A percentile compares a stretch with the other conserved stretches of the same genome.
These are phyloP conservation scores for Conger conger DNA, from an alignment of 2,113 vertebrate genomes.

Conservation along the genomic window DNA sequence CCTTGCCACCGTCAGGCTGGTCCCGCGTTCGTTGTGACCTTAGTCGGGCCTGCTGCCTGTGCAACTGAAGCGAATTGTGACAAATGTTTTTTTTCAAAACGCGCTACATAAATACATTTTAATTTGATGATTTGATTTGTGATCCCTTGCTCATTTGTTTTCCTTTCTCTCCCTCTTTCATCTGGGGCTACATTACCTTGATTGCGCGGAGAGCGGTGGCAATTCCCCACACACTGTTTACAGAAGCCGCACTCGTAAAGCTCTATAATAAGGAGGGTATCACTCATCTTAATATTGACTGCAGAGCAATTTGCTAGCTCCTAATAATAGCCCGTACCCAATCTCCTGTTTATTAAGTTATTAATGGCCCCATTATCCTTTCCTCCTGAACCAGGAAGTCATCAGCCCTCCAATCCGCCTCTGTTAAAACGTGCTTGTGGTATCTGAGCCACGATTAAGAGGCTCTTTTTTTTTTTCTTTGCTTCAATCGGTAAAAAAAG, in stretches of 20 bases:
- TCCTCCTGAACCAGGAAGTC: neutral
- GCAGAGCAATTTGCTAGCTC: slow-evolving; percentile 1
- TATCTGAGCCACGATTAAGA: neutral
- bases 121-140: too few relatives aligned
- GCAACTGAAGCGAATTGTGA: too few relatives aligned
- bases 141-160: too few relatives aligned
- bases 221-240: neutral
- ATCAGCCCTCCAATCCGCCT: neutral
- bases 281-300: slow-evolving; percentile 21
- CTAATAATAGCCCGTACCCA: slow-evolving; percentile 14
- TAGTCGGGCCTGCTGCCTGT: too few relatives aligned
- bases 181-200: too few relatives aligned
- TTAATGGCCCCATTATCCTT: slow-evolving; percentile 17
- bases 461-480: neutral
- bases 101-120: too few relatives aligned
- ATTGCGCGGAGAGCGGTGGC: neutral
- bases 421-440: neutral
- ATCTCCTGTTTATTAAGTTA: slow-evolving; percentile 17
- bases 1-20: too few relatives aligned
- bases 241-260: neutral
- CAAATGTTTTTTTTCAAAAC: too few relatives aligned
- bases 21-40: too few relatives aligned
- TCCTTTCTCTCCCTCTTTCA: too few relatives aligned
- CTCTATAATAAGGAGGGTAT: slow-evolving; percentile 2
- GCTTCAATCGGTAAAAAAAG: neutral